Conservation (phyloP, 2,113 vertebrate species). For the Sylvietta virens region DNA sequence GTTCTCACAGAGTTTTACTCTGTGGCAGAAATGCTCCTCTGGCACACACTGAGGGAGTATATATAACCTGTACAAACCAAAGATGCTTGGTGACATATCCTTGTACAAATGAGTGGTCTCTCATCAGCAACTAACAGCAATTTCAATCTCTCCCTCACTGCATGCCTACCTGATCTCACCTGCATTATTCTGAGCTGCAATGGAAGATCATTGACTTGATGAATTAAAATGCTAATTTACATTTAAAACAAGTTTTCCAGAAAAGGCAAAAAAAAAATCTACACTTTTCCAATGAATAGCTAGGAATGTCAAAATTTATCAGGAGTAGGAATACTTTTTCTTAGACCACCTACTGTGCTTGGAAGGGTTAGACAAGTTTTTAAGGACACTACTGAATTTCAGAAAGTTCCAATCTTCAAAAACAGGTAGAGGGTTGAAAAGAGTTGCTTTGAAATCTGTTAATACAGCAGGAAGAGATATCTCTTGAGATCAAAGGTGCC, state of each 20-base stretch:
- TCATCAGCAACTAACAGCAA: background rate
- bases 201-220: background rate
- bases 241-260: background rate
- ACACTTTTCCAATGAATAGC: background rate
- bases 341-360: background rate
- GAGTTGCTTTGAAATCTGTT: background rate
- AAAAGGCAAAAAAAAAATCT: background rate
- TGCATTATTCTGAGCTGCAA: background rate
- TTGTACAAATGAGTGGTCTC: background rate
- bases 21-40: background rate
- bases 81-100: background rate
- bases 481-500: background rate
- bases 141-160: background rate
- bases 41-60: background rate
- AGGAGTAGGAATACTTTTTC: background rate
- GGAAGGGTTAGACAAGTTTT: background rate
- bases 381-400: background rate
- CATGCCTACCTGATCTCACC: background rate
- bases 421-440: background rate
- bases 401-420: background rate
- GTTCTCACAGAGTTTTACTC: background rate
- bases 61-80: background rate
- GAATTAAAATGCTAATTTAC: background rate
- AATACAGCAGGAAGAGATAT: background rate
- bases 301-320: background rate